phyloP scores from a whole-genome alignment of 2,113 vertebrate genomes.

The Sinosuthora webbiana region DNA sequence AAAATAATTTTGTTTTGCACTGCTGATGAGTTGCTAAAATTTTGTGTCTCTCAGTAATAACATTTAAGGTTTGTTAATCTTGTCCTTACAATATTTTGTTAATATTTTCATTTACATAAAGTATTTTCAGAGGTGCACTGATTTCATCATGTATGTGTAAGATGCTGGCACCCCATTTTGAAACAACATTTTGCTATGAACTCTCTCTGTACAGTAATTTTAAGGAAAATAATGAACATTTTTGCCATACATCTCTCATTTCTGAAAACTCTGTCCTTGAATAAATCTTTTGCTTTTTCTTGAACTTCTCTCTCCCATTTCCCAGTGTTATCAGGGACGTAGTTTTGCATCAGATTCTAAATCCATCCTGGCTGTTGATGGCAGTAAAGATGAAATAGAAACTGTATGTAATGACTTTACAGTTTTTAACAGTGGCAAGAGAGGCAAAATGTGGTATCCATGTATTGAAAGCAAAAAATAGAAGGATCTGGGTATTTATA shows the following conservation, averaged over 20 bases:
- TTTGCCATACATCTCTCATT: neutral
- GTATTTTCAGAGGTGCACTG: neutral
- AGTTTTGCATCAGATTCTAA: neutral
- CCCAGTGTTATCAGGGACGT: neutral
- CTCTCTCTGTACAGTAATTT: neutral
- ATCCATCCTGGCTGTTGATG: neutral
- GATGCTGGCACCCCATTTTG: neutral
- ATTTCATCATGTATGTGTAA: neutral
- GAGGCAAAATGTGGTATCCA: neutral
- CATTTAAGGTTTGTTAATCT: neutral
- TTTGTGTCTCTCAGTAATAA: neutral
- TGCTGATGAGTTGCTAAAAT: neutral
- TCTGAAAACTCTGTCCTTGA: neutral
- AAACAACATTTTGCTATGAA: neutral
- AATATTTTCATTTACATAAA: neutral
- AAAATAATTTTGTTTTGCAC: neutral
- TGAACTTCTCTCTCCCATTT: neutral
- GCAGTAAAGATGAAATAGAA: neutral
- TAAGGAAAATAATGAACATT: neutral
- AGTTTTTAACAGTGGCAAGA: neutral
- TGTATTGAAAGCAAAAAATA: neutral
- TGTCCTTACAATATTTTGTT: neutral
- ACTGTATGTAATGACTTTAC: neutral
- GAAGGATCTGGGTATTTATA: neutral
- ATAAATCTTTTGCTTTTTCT: neutral